Percentiles rank a stretch among this genome's conserved stretches.
phyloP scores from a whole-genome alignment of 2,888 invertebrate species.

The Drosophila melanosoma region DNA sequence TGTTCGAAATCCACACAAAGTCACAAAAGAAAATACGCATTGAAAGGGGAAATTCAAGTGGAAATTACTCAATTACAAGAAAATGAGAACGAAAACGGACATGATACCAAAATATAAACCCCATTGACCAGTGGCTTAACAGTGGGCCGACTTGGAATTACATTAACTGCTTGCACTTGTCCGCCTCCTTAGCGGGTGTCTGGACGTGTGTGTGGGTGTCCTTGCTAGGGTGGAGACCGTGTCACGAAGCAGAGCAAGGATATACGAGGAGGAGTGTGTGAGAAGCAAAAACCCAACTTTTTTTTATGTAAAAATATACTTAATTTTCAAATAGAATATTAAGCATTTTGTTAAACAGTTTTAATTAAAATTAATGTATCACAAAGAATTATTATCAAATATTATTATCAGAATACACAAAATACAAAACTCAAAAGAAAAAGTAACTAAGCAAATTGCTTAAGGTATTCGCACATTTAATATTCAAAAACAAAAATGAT shows the following conservation, averaged over 20 bases:
- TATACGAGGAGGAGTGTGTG: too few relatives aligned
- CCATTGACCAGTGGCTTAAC: slow-evolving; percentile 49
- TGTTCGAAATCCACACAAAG: slow-evolving; percentile 74
- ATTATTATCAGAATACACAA: too few relatives aligned
- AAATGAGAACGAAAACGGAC: slow-evolving; percentile 30
- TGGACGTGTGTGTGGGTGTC: slow-evolving; percentile 25
- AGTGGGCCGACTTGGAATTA: slow-evolving; percentile 28
- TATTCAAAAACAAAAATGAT: background rate
- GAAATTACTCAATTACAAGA: slow-evolving; percentile 78
- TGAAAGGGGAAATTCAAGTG: slow-evolving; percentile 81
- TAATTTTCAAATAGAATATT: background rate
- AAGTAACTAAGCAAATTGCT: background rate
- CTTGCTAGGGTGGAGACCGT: slow-evolving; percentile 41
- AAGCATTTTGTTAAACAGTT: too few relatives aligned
- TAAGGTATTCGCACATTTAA: background rate
- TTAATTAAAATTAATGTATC: background rate
- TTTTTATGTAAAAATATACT: background rate
- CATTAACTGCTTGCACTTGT: slow-evolving; percentile 32
- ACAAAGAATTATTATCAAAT: background rate
- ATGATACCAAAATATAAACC: slow-evolving; percentile 59
- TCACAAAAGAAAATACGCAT: slow-evolving; percentile 61
- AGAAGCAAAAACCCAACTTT: background rate
- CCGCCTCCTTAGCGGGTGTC: background rate
- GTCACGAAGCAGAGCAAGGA: slow-evolving; percentile 19
- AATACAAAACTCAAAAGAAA: too few relatives aligned